Conservation (phyloP, 2,113 vertebrate genomes). For the Brachyistius frenatus region DNA sequence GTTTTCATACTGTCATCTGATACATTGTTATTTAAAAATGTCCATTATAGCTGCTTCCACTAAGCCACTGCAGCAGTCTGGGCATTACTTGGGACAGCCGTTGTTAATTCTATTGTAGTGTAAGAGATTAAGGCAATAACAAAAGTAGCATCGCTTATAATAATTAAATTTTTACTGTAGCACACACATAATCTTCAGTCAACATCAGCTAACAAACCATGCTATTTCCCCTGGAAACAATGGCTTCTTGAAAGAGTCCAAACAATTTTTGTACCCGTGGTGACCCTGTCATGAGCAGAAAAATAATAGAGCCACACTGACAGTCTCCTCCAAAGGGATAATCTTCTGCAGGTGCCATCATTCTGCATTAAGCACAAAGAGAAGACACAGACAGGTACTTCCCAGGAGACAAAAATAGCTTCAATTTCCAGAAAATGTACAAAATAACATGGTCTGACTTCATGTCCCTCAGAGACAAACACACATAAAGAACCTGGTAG, state of each 20-base stretch:
- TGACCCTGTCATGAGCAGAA: constrained; percentile 28
- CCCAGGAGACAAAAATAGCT: constrained; percentile 60
- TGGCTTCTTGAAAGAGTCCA: constrained; percentile 14
- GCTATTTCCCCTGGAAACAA: constrained; percentile 33
- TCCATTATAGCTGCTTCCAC: background rate
- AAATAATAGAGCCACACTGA: constrained; percentile 48
- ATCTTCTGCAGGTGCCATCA: constrained; percentile 62
- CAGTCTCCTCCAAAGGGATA: constrained; percentile 40
- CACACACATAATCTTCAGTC: background rate
- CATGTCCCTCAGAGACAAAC: constrained; percentile 10
- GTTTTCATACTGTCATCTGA: background rate
- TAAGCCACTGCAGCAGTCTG: background rate
- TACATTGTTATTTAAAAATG: background rate
- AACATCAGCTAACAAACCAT: constrained; percentile 30
- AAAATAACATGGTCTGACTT: constrained; percentile 28
- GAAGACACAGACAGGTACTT: constrained; percentile 46
- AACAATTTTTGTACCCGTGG: constrained; percentile 8
- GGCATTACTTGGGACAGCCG: background rate
- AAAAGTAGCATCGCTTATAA: background rate
- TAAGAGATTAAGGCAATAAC: background rate
- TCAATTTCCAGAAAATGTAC: constrained; percentile 49
- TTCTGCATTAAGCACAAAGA: constrained; percentile 56
- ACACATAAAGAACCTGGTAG: background rate
- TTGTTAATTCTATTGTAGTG: background rate
- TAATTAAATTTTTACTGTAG: background rate